Percentiles rank a stretch among this genome's conserved stretches.
These are phyloP conservation scores for Mellilla xanthometata DNA, from an alignment of 2,888 invertebrate species.

Conservation along the genomic window DNA sequence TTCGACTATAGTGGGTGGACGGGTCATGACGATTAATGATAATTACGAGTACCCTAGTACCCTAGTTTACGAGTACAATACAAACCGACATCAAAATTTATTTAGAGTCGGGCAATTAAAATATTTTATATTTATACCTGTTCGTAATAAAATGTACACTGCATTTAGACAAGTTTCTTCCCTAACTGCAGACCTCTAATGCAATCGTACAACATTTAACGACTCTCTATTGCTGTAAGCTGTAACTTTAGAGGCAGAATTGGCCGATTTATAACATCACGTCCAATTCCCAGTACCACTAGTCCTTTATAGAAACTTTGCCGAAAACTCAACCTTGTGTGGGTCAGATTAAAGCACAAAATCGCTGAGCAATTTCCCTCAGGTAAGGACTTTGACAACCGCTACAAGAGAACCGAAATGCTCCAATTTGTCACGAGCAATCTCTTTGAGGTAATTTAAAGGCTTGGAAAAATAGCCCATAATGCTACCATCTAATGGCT, in stretches of 20 bases:
- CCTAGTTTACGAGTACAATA: too few species aligned
- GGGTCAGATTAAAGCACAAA: not conserved
- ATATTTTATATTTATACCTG: too few species aligned
- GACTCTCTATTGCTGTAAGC: not conserved
- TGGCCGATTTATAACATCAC: conserved; percentile 3
- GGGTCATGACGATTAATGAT: too few species aligned
- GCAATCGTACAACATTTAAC: not conserved
- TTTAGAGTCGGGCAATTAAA: too few species aligned
- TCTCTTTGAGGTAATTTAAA: conserved; percentile 1
- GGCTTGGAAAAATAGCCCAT: too few species aligned
- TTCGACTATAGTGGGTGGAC: too few species aligned
- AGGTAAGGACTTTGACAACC: conserved; percentile 8
- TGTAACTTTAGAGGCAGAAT: not conserved
- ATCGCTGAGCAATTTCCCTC: not conserved
- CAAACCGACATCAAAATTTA: too few species aligned
- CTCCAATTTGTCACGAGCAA: conserved; percentile 10
- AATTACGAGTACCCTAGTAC: too few species aligned
- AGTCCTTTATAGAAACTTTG: not conserved
- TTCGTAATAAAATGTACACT: too few species aligned
- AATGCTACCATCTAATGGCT: too few species aligned
- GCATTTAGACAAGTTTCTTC: too few species aligned
- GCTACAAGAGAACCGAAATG: conserved; percentile 15
- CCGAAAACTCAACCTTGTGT: conserved; percentile 3
- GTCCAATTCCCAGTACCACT: conserved; percentile 2
- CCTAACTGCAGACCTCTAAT: not conserved